Base-by-base conservation (phyloP, 1,140 invertebrate genomes). In the Vanessa atalanta region DNA sequence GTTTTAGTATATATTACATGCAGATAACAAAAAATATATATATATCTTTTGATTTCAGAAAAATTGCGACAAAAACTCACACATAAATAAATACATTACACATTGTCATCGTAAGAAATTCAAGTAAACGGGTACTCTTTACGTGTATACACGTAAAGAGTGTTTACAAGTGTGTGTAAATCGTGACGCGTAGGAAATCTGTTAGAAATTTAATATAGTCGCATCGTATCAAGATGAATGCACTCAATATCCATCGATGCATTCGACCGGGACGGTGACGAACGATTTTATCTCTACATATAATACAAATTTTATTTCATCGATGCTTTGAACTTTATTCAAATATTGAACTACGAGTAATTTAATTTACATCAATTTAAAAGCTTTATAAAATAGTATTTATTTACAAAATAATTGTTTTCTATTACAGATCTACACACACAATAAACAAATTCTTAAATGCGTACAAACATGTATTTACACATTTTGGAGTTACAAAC, bases 131-230 rank as follows among this genome's bases (percentile, higher is more conserved):
- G 20, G 20, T 20, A 20, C 20, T 1, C n/a, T n/a, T n/a, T n/a
- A n/a, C n/a, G n/a, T n/a, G n/a, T 50, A 43, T 71, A 70, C 5
- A 71, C n/a, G 48, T 71, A 71, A 72, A 80, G 79, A 73, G 67
- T 65, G 57, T 53, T 50, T 26, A 26, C 31, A 73, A 70, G 77
- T 76, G 70, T 61, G 55, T 14, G 71, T 74, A 78, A 78, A 79
- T 79, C 77, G 77, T 83, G 77, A 82, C 81, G 74, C 75, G 77
- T 74, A 77, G 75, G 72, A 82, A 87, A 87, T 85, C 83, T 79
- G 80, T 86, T 83, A 85, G 87, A 87, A 88, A 88, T 90, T 88
- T 88, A 90, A 90, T 90, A 90, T 87, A 57, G 50, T 72, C 70
- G 64, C 64, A 51, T 55, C 64, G 81, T 85, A 74, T 79, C 81